Conservation (phyloP, 2,797 vertebrate species). For the Tragopan temminckii region DNA sequence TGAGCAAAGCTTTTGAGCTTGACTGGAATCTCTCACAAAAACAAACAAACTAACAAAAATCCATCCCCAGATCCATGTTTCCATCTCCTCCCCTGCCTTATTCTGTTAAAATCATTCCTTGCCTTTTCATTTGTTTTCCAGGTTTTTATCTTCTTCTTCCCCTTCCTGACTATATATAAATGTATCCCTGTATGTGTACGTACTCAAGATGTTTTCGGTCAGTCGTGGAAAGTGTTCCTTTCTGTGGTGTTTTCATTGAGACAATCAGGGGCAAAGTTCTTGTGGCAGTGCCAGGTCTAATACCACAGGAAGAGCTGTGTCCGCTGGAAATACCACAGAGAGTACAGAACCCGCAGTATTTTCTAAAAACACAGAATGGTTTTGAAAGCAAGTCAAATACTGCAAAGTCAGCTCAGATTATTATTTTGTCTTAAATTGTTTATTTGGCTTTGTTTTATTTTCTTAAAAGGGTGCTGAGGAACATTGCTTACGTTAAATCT, state of each 20-base stretch:
- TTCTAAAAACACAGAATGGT: constrained; percentile 64
- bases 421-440: constrained; percentile 50
- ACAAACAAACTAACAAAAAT: constrained; percentile 60
- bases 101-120: neutral
- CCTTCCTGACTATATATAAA: neutral
- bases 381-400: constrained; percentile 51
- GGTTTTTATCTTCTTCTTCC: neutral
- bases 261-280: constrained; percentile 78
- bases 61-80: neutral
- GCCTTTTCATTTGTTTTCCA: neutral
- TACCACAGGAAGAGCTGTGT: constrained; percentile 78
- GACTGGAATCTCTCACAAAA: constrained; percentile 58
- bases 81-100: neutral
- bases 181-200: neutral
- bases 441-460: constrained; percentile 46
- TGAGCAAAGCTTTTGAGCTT: constrained; percentile 63
- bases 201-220: constrained; percentile 38
- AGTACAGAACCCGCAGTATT: constrained; percentile 64
- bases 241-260: constrained; percentile 72
- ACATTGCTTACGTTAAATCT: constrained; percentile 9
- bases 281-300: constrained; percentile 74
- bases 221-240: constrained; percentile 48
- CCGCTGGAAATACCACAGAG: constrained; percentile 72
- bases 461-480: constrained; percentile 5
- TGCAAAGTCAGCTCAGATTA: constrained; percentile 46